Percentiles rank a stretch among this genome's conserved stretches.
Evolutionary conservation across 37 sponge, comb jelly and placozoan species (phyloP).

Genomic region (Spongilla lacustris): DNA sequence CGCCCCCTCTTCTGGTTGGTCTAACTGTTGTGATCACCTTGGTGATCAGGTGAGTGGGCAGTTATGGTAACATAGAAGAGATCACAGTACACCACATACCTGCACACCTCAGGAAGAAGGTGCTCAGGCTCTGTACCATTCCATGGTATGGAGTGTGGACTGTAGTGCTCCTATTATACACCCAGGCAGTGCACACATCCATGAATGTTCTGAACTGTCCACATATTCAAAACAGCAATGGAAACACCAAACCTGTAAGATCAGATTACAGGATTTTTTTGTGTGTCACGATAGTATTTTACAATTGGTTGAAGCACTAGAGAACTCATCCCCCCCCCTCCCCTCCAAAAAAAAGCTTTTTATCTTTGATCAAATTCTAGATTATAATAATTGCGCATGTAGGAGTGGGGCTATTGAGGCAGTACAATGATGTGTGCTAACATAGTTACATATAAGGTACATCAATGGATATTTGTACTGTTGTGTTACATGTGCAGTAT

Average conservation of each 20-base stretch:
- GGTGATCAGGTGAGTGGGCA: neutral
- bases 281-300: neutral
- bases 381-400: too few relatives aligned
- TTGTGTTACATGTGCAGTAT: neutral
- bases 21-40: conserved; percentile 10
- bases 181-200: conserved; percentile 64
- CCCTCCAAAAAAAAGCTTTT: too few relatives aligned
- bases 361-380: too few relatives aligned
- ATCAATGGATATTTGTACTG: too few relatives aligned
- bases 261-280: neutral
- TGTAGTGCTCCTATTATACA: conserved; percentile 55
- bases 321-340: too few relatives aligned
- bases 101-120: neutral
- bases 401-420: too few relatives aligned
- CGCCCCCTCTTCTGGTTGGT: conserved; percentile 40
- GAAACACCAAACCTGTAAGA: neutral
- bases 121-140: conserved; percentile 2
- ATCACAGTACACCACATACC: neutral
- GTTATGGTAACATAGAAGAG: neutral
- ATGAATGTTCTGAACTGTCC: conserved; percentile 66
- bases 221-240: conserved; percentile 7
- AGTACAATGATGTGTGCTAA: too few relatives aligned
- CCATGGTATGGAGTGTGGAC: conserved; percentile 61
- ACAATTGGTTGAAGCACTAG: too few relatives aligned
- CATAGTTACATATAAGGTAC: too few relatives aligned